Conservation (phyloP, 2,888 invertebrate species). For the Liposcelis brunnea region DNA sequence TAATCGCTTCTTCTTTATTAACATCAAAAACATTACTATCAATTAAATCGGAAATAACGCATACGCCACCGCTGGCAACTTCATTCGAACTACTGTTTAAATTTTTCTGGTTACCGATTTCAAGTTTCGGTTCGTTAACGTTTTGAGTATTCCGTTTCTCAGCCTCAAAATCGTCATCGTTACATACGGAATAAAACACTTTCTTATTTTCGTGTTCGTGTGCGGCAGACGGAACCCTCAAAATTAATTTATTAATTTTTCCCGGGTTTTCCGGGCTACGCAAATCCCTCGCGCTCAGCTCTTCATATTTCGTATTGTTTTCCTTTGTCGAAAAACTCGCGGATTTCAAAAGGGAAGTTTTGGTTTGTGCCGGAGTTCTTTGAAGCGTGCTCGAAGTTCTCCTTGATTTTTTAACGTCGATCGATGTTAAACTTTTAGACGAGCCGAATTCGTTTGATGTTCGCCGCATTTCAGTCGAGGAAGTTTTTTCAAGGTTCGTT, state of each 20-base stretch:
- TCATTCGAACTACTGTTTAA: too few relatives aligned
- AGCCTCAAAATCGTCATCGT: background rate
- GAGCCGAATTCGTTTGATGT: background rate
- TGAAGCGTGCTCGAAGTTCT: background rate
- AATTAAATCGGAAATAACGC: too few relatives aligned
- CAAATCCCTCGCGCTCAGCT: too few relatives aligned
- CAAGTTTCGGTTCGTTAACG: too few relatives aligned
- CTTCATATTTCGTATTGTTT: background rate
- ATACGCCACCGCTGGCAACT: too few relatives aligned
- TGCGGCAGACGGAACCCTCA: slow-evolving; percentile 2
- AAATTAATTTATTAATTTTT: background rate
- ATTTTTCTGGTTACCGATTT: too few relatives aligned
- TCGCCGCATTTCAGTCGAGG: too few relatives aligned
- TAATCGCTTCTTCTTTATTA: too few relatives aligned
- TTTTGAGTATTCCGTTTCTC: too few relatives aligned
- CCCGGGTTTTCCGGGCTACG: background rate
- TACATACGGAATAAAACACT: background rate
- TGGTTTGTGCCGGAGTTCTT: too few relatives aligned
- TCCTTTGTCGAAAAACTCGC: background rate
- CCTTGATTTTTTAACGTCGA: slow-evolving; percentile 3
- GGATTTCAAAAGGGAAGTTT: background rate
- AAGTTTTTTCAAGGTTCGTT: too few relatives aligned
- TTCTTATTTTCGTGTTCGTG: background rate
- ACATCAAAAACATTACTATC: too few relatives aligned
- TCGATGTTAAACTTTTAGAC: slow-evolving; percentile 1